Evolutionary conservation across 2,888 invertebrate genomes (phyloP), one percentile per base, ranked within the genome.

Genomic region (Temnothorax rugatulus): DNA sequence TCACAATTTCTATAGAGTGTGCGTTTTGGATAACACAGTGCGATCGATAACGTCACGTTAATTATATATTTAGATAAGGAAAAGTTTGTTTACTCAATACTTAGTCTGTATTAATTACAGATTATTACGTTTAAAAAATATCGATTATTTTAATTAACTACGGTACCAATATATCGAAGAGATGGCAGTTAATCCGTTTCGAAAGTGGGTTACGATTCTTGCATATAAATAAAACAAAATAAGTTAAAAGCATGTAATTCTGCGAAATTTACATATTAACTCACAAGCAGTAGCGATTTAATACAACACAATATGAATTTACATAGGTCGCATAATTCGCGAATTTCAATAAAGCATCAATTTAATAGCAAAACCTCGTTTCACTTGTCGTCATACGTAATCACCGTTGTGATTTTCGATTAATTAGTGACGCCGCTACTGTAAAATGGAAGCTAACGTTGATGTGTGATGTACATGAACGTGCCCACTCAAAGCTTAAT

Each of bases 321-420:
- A 81, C 79, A 81, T 81, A 71, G 59, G 59, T 69, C 79, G 71
- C 79, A 81, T 81, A 81, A 81, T 81, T 71, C 69, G 59, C 47
- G 79, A 69, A 81, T 81, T 81, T 81, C 79, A 81, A 81, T 81
- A 81, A 81, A 81, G 79, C 79, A 81, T 81, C 71, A 81, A 71
- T 81, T 81, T 81, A 81, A 81, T 81, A 81, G 71, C 59, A 50
- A 71, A 81, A 59, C 38, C 69, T 71, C 79, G 69, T 81, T 69
- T 59, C 71, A 81, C 59, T 69, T 71, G 79, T 81, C 79, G 79
- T 81, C 71, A 34, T 71, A 69, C 59, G 59, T 81, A 81, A 81
- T 71, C 79, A 81, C 47, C 59, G 79, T 81, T 81, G 79, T 71
- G 79, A 81, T 81, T 69, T 81, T 81, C 79, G 79, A 81, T 81